Evolutionary conservation across 1,140 invertebrate species (phyloP).

Genomic region (Ceratosolen solmsi): DNA sequence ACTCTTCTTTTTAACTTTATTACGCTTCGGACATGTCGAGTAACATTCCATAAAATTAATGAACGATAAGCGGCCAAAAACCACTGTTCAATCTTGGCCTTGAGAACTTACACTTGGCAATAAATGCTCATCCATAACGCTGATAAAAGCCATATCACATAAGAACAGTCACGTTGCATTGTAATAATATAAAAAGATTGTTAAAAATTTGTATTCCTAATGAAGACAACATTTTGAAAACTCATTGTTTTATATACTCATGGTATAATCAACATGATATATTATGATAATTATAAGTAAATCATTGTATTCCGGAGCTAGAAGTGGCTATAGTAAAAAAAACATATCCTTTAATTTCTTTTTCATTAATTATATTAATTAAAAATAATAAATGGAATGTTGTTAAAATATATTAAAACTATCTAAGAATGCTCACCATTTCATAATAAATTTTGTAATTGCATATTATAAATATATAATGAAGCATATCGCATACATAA

Average conservation of each 20-base stretch:
- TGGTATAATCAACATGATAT: not conserved
- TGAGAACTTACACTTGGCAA: slow-evolving; percentile 33
- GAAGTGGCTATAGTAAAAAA: too few relatives aligned
- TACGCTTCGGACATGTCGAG: slow-evolving; percentile 22
- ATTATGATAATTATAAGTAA: not conserved
- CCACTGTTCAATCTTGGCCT: slow-evolving; percentile 41
- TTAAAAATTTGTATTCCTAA: slow-evolving; percentile 6
- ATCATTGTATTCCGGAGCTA: too few relatives aligned
- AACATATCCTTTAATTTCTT: too few relatives aligned
- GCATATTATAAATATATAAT: too few relatives aligned
- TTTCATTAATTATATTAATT: too few relatives aligned
- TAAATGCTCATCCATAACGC: slow-evolving; percentile 17
- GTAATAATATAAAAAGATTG: not conserved
- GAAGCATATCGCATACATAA: too few relatives aligned
- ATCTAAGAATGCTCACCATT: not conserved
- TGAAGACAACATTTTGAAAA: not conserved
- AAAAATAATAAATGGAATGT: too few relatives aligned
- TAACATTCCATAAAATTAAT: slow-evolving; percentile 44
- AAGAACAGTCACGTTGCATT: slow-evolving; percentile 25
- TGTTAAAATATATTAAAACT: not conserved
- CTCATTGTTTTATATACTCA: not conserved
- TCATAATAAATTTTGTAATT: not conserved
- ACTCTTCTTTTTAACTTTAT: not conserved
- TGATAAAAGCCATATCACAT: slow-evolving; percentile 29
- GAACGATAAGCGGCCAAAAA: slow-evolving; percentile 50